phyloP scores from a whole-genome alignment of 2,797 vertebrate genomes.

The Clamator glandarius region DNA sequence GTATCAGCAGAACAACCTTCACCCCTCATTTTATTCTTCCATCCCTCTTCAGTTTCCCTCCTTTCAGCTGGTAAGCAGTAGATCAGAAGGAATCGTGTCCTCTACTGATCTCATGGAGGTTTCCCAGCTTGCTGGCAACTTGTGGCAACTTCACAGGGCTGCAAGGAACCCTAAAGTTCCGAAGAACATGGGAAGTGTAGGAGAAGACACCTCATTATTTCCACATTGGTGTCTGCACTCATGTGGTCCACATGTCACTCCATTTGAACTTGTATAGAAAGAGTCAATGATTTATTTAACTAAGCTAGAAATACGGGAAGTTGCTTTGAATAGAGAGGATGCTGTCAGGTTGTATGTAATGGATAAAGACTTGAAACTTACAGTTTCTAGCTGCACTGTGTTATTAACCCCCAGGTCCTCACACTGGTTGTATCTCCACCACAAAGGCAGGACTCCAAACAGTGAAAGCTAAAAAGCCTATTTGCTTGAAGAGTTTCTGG shows the following conservation, averaged over 20 bases:
- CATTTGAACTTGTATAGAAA: not conserved
- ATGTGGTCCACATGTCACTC: not conserved
- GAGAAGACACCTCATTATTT: not conserved
- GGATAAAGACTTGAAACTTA: not conserved
- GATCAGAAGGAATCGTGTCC: not conserved
- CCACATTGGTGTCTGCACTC: not conserved
- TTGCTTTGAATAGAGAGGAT: slow-evolving; percentile 14
- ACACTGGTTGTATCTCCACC: not conserved
- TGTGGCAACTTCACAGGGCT: not conserved
- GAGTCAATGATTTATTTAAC: not conserved
- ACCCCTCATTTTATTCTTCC: not conserved
- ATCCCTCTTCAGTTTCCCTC: not conserved
- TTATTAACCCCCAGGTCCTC: not conserved
- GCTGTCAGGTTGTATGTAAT: not conserved
- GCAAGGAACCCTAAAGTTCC: not conserved
- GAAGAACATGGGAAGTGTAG: not conserved
- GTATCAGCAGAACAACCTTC: not conserved
- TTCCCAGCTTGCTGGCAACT: not conserved
- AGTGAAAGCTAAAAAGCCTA: not conserved
- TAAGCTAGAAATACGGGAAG: slow-evolving; percentile 10
- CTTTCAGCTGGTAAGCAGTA: not conserved
- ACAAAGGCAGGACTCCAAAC: not conserved
- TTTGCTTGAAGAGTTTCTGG: not conserved
- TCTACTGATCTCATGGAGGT: not conserved
- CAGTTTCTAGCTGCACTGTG: not conserved